A percentile compares a stretch with the other conserved stretches of the same genome.
Conservation (phyloP, 2,113 vertebrate species). For the Phyllostomus hastatus region DNA sequence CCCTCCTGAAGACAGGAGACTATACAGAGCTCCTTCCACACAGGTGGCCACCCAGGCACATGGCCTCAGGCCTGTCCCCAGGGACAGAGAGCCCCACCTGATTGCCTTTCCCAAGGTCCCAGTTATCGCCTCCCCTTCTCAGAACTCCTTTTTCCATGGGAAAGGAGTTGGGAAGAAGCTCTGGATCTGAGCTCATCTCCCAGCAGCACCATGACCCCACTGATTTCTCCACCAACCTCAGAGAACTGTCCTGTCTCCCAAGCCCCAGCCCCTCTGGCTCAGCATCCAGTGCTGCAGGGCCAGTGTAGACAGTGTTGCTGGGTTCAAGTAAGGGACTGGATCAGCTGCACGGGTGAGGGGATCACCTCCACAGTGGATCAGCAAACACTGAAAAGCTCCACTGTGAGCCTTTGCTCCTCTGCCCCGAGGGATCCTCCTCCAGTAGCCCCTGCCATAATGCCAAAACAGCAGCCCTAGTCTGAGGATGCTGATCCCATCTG, state of each 20-base stretch:
- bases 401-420: rapidly evolving
- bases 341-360: background rate
- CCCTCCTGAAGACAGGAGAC: background rate
- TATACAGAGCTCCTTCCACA: rapidly evolving
- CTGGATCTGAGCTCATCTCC: background rate
- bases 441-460: rapidly evolving
- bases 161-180: background rate
- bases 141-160: no score
- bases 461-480: background rate
- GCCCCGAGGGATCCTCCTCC: rapidly evolving
- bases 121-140: no score
- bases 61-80: background rate
- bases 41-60: background rate
- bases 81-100: background rate
- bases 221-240: background rate
- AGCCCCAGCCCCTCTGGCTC: background rate
- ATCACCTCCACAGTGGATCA: no score
- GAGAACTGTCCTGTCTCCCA: rapidly evolving
- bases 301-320: rapidly evolving
- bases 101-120: background rate
- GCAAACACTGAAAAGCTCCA: background rate
- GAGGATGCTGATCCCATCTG: rapidly evolving
- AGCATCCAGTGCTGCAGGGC: no score
- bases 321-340: background rate
- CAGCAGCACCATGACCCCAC: background rate